These are phyloP conservation scores for Papilio demoleus DNA, from an alignment of 2,888 invertebrate species.

Conservation along the genomic window DNA sequence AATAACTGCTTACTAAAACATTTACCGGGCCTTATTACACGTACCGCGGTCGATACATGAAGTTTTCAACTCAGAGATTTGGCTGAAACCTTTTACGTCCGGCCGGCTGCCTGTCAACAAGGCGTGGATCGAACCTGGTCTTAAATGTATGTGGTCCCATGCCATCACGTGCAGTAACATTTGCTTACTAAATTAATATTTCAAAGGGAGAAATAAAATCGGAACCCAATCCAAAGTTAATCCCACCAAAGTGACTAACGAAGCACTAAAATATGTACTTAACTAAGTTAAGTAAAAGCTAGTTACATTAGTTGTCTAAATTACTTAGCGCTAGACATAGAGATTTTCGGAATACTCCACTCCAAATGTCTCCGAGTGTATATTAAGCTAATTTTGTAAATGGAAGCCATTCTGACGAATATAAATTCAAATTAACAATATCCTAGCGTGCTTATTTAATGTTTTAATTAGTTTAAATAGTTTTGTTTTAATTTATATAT, in stretches of 20 bases:
- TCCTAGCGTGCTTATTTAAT: background rate
- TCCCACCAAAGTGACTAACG: conserved; percentile 6
- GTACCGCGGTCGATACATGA: too few species aligned
- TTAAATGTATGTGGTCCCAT: too few species aligned
- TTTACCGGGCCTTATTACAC: too few species aligned
- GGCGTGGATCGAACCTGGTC: too few species aligned
- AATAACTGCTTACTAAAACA: too few species aligned
- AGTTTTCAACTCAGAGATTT: too few species aligned
- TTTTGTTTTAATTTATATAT: background rate
- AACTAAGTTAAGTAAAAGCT: conserved; percentile 18
- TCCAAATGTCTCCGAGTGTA: conserved; percentile 4
- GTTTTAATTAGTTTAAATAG: background rate
- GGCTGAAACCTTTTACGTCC: too few species aligned
- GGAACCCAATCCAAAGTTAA: background rate
- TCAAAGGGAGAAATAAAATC: background rate
- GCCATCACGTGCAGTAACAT: too few species aligned
- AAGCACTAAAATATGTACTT: conserved; percentile 26
- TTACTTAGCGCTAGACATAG: conserved; percentile 18
- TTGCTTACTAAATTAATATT: background rate
- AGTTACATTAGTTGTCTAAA: conserved; percentile 13
- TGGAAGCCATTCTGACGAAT: conserved; percentile 10
- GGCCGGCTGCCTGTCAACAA: too few species aligned
- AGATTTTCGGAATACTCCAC: conserved; percentile 26
- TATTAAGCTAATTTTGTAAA: conserved; percentile 27
- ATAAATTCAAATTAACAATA: conserved; percentile 27